Conservation (phyloP, 2,113 vertebrate genomes). For the Chionodraco myersi region DNA sequence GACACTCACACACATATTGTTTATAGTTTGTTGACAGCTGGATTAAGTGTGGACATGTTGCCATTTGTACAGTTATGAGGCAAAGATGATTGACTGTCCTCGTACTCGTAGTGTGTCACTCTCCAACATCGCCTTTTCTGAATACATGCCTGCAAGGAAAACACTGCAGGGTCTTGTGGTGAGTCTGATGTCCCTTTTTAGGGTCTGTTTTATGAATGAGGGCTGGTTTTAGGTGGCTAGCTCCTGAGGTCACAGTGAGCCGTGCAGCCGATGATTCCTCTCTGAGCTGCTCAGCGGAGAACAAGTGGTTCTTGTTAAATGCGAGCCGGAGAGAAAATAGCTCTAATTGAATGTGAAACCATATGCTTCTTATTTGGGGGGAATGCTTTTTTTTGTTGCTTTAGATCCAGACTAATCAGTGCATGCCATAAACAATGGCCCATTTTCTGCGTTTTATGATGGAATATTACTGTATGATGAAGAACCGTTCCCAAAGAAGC, state of each 20-base stretch:
- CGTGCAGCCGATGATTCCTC: slow-evolving; percentile 51
- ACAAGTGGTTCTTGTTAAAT: slow-evolving; percentile 86
- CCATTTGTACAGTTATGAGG: slow-evolving; percentile 12
- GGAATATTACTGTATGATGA: slow-evolving; percentile 28
- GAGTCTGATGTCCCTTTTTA: slow-evolving; percentile 44
- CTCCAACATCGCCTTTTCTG: slow-evolving; percentile 1
- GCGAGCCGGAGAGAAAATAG: slow-evolving; percentile 72
- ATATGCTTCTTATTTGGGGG: slow-evolving; percentile 85
- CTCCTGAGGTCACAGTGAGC: slow-evolving; percentile 61
- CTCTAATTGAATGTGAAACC: slow-evolving; percentile 80
- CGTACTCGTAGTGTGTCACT: slow-evolving; percentile 2
- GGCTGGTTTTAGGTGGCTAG: slow-evolving; percentile 57
- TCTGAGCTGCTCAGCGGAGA: slow-evolving; percentile 58
- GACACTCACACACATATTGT: not conserved
- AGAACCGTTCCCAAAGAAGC: slow-evolving; percentile 21
- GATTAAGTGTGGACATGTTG: slow-evolving; percentile 15
- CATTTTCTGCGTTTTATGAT: slow-evolving; percentile 41
- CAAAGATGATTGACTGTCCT: slow-evolving; percentile 19
- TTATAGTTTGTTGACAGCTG: not conserved
- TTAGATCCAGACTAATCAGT: not conserved
- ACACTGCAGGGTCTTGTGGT: slow-evolving; percentile 29
- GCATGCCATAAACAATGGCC: slow-evolving; percentile 45
- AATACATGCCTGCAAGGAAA: not conserved
- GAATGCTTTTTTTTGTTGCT: slow-evolving; percentile 58
- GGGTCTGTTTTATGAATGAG: slow-evolving; percentile 46